Evolutionary conservation across 2,113 vertebrate genomes (phyloP).

Genomic region (Neopipo cinnamomea): DNA sequence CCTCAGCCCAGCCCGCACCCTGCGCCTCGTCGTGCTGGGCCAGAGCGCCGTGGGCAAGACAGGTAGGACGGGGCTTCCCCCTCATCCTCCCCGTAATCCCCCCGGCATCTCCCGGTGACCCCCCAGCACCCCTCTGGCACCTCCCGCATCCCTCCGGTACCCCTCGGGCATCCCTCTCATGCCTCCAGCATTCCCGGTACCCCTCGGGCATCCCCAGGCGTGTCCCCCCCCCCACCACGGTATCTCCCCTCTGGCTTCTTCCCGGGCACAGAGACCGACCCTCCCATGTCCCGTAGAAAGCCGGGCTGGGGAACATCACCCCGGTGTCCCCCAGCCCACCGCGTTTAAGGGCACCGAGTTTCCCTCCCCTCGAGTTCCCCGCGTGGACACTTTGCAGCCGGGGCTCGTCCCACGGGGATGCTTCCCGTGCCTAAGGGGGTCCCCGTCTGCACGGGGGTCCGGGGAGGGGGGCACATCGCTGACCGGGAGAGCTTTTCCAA

Average conservation of each 20-base stretch:
- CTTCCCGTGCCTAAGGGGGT: not conserved
- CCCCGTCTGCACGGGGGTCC: not conserved
- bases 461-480: accelerated
- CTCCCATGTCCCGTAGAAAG: not conserved
- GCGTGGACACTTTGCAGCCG: not conserved
- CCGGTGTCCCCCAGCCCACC: too few species aligned
- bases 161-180: too few species aligned
- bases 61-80: constrained; percentile 48
- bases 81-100: not conserved
- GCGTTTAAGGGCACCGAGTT: not conserved
- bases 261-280: not conserved
- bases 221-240: too few species aligned
- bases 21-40: constrained; percentile 73
- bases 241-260: not conserved
- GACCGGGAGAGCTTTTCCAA: accelerated
- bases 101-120: too few species aligned
- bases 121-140: not conserved
- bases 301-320: not conserved
- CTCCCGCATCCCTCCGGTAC: not conserved
- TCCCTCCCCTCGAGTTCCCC: not conserved
- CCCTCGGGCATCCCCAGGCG: not conserved
- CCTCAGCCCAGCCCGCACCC: constrained; percentile 62
- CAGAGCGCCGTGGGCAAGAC: constrained; percentile 77
- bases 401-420: not conserved
- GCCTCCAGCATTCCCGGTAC: too few species aligned